phyloP scores from a whole-genome alignment of 2,113 vertebrate species.

The Ahaetulla prasina region DNA sequence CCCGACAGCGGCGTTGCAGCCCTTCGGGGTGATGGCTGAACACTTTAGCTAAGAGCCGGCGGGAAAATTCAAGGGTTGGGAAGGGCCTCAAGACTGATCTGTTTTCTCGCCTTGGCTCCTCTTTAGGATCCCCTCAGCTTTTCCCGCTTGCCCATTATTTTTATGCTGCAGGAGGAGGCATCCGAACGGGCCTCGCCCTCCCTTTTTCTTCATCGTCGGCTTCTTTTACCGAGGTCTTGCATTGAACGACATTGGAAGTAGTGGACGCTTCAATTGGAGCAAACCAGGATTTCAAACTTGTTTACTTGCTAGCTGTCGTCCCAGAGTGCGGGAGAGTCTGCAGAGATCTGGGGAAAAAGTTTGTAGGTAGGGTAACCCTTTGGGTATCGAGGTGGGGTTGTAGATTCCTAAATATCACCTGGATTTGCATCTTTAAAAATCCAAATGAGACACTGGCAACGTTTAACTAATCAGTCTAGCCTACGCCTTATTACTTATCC shows the following conservation, averaged over 20 bases:
- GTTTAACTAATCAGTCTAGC: conserved; percentile 25
- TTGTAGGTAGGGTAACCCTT: neutral
- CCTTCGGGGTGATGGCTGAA: neutral
- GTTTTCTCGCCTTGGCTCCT: neutral
- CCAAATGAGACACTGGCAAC: conserved; percentile 29
- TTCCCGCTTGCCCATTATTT: neutral
- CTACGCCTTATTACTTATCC: conserved; percentile 16
- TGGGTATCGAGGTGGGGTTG: neutral
- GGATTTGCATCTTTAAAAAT: conserved; percentile 40
- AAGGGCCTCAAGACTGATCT: neutral
- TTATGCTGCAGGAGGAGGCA: neutral
- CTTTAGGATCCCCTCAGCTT: neutral
- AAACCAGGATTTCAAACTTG: neutral
- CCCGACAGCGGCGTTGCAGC: neutral
- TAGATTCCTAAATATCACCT: conserved; percentile 24
- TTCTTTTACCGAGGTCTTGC: neutral
- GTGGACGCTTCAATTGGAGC: neutral
- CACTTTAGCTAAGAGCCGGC: neutral
- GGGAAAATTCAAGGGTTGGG: neutral
- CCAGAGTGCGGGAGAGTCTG: neutral
- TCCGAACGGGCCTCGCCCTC: neutral
- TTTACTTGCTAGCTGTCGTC: neutral
- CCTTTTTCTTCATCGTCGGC: neutral
- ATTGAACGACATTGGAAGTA: neutral
- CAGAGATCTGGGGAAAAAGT: neutral